Evolutionary conservation across 2,113 vertebrate genomes (phyloP), one percentile per base, ranked within the genome.

Genomic region (Cathartes aura): DNA sequence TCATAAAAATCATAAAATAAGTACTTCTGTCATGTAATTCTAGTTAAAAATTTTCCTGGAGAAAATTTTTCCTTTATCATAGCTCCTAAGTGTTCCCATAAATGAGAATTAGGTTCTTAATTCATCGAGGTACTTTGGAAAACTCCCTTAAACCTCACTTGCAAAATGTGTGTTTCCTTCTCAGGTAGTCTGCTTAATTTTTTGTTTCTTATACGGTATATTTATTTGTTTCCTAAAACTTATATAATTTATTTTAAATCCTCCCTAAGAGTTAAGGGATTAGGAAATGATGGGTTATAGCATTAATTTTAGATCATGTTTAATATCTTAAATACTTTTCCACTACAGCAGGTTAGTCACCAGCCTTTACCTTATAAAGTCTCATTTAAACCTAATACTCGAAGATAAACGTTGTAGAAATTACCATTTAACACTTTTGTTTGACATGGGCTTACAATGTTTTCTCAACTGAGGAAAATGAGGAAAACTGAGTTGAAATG

Each of bases 381-480:
- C 82, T 94, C 58, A 64, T 88, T 93, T 96, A 90, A 94, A 95
- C 45, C 34, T 73, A 73, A 91, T 72, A 30, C 62, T 80, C 53
- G 53, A 82, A 90, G 47, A 87, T 85, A 95, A 95, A 84, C 1
- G 23, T n/a, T 48, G 68, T 47, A 63, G 83, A 84, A 95, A 96
- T 95, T 96, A 42, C 82, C 78, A 17, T 73, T 89, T 90, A 90
- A 88, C 48, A 12, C 36, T 91, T 73, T 36, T 91, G 74, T 96
- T 96, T 96, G 96, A 93, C 67, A 40, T 76, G 92, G 63, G 56
- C 42, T 96, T 91, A 93, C 30, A 23, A 12, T 91, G 64, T 96
- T 95, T 95, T 80, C 84, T 95, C 82, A 97, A 2, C 70, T 87
- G 74, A 70, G 70, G 45, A 91, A 96, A 97, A 93, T 79, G 76